phyloP scores from a whole-genome alignment of 2,888 invertebrate species.

The Reticulitermes lucifugus region DNA sequence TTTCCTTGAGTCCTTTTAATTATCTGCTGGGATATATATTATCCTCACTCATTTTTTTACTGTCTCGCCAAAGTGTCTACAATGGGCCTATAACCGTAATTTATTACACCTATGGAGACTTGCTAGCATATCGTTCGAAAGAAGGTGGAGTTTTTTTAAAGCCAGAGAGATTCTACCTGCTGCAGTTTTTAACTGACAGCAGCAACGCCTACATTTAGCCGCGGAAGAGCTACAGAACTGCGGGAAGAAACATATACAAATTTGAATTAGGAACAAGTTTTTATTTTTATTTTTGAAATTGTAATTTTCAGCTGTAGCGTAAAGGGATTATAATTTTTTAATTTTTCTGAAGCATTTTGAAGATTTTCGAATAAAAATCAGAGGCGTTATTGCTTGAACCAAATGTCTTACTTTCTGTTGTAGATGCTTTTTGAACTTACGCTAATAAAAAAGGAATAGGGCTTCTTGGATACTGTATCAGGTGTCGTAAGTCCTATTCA shows the following conservation, averaged over 20 bases:
- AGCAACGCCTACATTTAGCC: constrained; percentile 23
- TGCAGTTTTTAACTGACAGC: constrained; percentile 25
- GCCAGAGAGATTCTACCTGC: neutral
- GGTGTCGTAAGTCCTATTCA: too few relatives aligned
- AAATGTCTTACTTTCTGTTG: too few relatives aligned
- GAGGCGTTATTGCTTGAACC: too few relatives aligned
- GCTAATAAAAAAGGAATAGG: too few relatives aligned
- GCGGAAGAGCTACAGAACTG: constrained; percentile 20
- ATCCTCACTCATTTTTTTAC: neutral
- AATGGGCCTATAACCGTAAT: constrained; percentile 35
- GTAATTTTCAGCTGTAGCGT: neutral
- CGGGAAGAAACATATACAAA: neutral
- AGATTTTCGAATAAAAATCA: too few relatives aligned
- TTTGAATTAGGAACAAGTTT: constrained; percentile 15
- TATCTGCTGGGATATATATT: constrained; percentile 20
- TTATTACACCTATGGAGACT: constrained; percentile 27
- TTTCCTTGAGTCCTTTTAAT: constrained; percentile 9
- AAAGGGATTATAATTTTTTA: too few relatives aligned
- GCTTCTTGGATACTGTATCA: too few relatives aligned
- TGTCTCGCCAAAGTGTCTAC: constrained; percentile 16
- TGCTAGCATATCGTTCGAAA: constrained; percentile 19
- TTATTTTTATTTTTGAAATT: neutral
- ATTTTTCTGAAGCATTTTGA: too few relatives aligned
- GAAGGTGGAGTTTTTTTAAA: neutral
- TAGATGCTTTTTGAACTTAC: too few relatives aligned